phyloP scores from a whole-genome alignment of 37 sponge, comb jelly and placozoan species.

The Cliona cf. orientalis region DNA sequence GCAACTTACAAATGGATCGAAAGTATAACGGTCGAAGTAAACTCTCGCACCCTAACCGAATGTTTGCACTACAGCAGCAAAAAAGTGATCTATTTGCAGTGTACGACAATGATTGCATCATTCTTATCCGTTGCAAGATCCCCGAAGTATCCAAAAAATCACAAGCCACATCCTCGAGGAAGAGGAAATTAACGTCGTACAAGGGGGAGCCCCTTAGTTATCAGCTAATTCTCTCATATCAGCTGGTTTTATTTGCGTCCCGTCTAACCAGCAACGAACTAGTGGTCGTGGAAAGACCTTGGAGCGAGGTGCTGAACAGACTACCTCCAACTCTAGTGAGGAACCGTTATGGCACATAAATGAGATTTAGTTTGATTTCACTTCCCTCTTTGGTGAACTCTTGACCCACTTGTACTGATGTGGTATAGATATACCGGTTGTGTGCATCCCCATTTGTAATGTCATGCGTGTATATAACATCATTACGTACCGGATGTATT shows the following conservation, averaged over 20 bases:
- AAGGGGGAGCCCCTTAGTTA: background rate
- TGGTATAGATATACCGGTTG: no score
- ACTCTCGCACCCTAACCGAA: constrained; percentile 16
- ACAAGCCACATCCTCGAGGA: background rate
- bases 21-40: constrained; percentile 17
- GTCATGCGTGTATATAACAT: no score
- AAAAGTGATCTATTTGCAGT: constrained; percentile 27
- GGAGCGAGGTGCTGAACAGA: constrained; percentile 35
- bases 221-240: constrained; percentile 6
- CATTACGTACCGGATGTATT: no score
- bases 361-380: no score
- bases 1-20: background rate
- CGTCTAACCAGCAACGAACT: constrained; percentile 5
- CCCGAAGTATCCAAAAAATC: background rate
- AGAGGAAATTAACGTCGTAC: background rate
- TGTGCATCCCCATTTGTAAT: no score
- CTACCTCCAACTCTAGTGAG: constrained; percentile 65
- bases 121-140: constrained; percentile 12
- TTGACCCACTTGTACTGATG: no score
- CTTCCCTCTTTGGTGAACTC: no score
- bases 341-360: constrained; percentile 69
- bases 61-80: background rate
- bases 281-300: constrained; percentile 60
- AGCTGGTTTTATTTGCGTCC: constrained; percentile 27
- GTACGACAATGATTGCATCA: constrained; percentile 45